Evolutionary conservation across 2,888 invertebrate species (phyloP), one percentile per base, ranked within the genome.

Genomic region (Chirona hameri): DNA sequence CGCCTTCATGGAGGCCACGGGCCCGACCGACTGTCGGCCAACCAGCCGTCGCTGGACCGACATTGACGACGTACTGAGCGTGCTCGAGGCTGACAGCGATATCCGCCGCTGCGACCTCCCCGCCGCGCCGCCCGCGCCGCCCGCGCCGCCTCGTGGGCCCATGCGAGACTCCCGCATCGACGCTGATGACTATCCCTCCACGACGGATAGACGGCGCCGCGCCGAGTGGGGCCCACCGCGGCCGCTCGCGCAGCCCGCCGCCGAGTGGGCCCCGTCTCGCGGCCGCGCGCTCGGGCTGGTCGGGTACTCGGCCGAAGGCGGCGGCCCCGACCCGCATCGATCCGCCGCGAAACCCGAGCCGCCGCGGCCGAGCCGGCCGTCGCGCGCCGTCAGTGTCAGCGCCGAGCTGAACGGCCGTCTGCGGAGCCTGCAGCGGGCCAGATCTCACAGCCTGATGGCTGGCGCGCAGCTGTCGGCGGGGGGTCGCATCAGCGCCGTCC

Each of bases 61-160:
- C 46, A 76, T 76, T 24, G 76, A 76, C 76, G 76, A 76, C 46
- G 76, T 76, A 21, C 24, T 76, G 7, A 76, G 76, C 46, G 76
- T 46, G 76, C 76, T 76, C 10, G 76, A 76, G 76, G 76, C 76
- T 3, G 76, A 76, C 46, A 39, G 72, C 72, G 31, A 72, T 15
- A 5, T 29, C 31, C 72, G 72, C 18, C 18, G 72, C 65, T 27
- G 15, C 31, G 31, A 18, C 31, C n/a, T n/a, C n/a, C n/a, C 60
- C 9, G 10, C n/a, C 21, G n/a, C 21, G n/a, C 60, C 60, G 72
- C 4, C 31, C 18, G 15, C 14, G 72, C 18, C 31, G 72, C 31
- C 3, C 31, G 31, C 7, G 12, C n/a, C 65, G 65, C 65, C n/a
- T 10, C 65, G 12, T 7, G n/a, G 65, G 10, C n/a, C 65, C 31